Evolutionary conservation across 2,113 vertebrate species (phyloP), one percentile per base, ranked within the genome.

Genomic region (Callipepla squamata): DNA sequence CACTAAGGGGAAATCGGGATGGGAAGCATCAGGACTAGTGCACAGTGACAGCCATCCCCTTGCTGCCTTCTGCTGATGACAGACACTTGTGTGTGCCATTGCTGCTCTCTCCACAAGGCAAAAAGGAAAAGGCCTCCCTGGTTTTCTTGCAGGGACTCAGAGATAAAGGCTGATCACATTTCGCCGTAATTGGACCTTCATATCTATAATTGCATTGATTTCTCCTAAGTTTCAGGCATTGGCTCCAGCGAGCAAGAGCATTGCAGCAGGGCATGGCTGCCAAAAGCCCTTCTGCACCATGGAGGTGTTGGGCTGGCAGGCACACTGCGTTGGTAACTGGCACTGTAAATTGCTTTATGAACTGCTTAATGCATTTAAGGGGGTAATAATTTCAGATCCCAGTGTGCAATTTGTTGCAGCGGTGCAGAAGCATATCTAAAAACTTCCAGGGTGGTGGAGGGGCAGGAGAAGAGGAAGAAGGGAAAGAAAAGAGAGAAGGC

Each of bases 161-260:
- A 95, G 93, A 94, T 94, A 95, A 96, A 92, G 79, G 73, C 66
- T 77, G 94, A 92, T 96, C 87, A 32, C 90, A 83, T 96, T 96
- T 94, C 89, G 0, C 57, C 68, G 95, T 95, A 95, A 96, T 87
- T 91, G 90, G 95, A 95, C 86, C 94, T 88, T 96, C 93, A 90
- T 95, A 93, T 96, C 87, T 96, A 92, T 95, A 96, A 94, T 86
- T 95, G 94, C 93, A 96, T 94, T 95, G 94, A 93, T 97, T 95
- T 96, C 89, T 96, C 79, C 95, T 95, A 87, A 90, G 91, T 95
- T 96, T 95, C 94, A 92, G 68, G 67, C 92, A 90, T 87, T 2
- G 76, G 87, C 83, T 93, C 75, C 9, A 28, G 74, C 38, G 48
- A 91, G 85, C 1, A 20, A 94, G 90, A 90, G 85, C 89, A 78